phyloP scores from a whole-genome alignment of 1,140 invertebrate species.

The Tetragnatha versicolor region DNA sequence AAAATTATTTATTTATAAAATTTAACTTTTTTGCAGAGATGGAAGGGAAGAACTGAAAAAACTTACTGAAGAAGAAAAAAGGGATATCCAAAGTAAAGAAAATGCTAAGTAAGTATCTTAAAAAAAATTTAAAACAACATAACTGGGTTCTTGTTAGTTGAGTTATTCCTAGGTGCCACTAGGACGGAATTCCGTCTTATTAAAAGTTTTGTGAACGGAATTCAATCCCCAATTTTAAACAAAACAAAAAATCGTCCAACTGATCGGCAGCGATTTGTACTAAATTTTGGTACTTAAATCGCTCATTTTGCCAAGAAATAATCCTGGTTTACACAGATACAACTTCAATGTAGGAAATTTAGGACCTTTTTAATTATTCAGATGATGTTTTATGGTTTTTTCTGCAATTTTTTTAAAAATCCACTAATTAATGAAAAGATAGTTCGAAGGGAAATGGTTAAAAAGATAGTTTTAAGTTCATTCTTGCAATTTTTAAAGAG shows the following conservation, averaged over 20 bases:
- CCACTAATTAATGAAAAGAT: too few species aligned
- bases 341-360: too few species aligned
- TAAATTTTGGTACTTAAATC: neutral
- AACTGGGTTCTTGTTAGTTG: neutral
- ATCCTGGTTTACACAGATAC: too few species aligned
- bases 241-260: neutral
- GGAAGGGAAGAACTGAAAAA: constrained; percentile 70
- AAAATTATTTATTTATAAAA: neutral
- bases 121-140: neutral
- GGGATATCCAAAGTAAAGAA: constrained; percentile 71
- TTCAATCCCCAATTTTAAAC: too few species aligned
- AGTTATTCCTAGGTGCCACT: neutral
- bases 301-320: too few species aligned
- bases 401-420: too few species aligned
- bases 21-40: constrained; percentile 70
- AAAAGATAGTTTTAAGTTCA: too few species aligned
- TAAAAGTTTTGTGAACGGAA: too few species aligned
- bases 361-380: too few species aligned
- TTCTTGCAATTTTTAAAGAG: too few species aligned
- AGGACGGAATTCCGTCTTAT: neutral
- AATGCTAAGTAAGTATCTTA: constrained; percentile 63
- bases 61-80: constrained; percentile 70
- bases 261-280: neutral
- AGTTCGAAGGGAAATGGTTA: too few species aligned
- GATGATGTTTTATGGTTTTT: too few species aligned